Percentiles rank a stretch among this genome's conserved stretches.
phyloP scores from a whole-genome alignment of 2,797 vertebrate species.

The Acanthiza pusilla region DNA sequence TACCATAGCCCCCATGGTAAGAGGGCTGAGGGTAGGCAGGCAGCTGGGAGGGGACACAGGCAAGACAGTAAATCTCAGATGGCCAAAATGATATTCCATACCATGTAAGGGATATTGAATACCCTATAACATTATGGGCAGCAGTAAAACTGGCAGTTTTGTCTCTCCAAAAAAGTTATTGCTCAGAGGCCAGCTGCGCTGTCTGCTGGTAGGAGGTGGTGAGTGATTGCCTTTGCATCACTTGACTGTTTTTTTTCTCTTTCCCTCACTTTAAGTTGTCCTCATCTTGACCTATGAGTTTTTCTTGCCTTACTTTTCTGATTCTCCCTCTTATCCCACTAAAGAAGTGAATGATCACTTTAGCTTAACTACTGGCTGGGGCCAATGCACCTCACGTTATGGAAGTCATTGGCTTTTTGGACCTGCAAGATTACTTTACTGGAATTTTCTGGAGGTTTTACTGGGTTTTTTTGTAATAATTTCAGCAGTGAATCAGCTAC shows the following conservation, averaged over 20 bases:
- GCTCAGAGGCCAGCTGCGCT: neutral
- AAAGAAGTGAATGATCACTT: neutral
- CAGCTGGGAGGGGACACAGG: rapidly evolving
- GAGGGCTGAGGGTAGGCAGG: neutral
- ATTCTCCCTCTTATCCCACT: neutral
- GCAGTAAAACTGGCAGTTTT: neutral
- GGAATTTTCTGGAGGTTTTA: neutral
- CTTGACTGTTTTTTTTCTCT: neutral
- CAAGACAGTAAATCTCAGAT: neutral
- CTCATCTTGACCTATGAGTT: neutral
- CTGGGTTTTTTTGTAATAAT: neutral
- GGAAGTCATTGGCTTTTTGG: neutral
- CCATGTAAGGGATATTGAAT: neutral
- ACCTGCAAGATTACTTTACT: neutral
- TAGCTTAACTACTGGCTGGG: neutral
- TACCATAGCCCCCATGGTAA: rapidly evolving
- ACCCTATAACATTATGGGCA: neutral
- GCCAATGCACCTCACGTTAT: neutral
- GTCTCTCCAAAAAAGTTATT: neutral
- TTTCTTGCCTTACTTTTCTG: neutral
- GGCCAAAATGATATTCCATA: neutral
- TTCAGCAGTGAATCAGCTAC: neutral
- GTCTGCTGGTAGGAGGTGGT: neutral
- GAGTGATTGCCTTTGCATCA: neutral
- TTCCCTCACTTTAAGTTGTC: neutral